Evolutionary conservation across 2,888 invertebrate genomes (phyloP), one percentile per base, ranked within the genome.

Genomic region (Apotomis capreana): DNA sequence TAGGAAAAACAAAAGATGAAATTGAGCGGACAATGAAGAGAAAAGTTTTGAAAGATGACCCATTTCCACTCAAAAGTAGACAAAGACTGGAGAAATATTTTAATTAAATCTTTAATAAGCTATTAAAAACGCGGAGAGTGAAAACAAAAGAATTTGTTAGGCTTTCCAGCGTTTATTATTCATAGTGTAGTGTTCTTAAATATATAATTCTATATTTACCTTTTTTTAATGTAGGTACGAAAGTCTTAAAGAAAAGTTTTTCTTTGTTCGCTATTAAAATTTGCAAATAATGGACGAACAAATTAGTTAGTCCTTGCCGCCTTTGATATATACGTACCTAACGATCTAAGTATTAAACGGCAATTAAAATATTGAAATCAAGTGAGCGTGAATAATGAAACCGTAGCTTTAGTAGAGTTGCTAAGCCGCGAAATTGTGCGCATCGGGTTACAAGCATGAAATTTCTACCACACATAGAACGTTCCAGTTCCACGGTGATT

Each of bases 101-200:
- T 68, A 72, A 72, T 72, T 72, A 72, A 72, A 72, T 68, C 57
- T 68, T 72, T 63, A 72, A 72, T 70, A 70, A 52, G 68, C 68
- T 13, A 68, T 59, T 44, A 71, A 40, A 58, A 64, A 55, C 36
- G 46, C 46, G 40, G 46, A 63, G 57, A 49, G n/a, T n/a, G 63
- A 44, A 64, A 58, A 70, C 58, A 52, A 59, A 70, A 64, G 63
- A 64, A 59, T 58, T n/a, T 57, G 49, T 61, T 40, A 36, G 63
- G 69, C 58, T 62, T 62, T 62, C 51, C 3, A 67, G 51, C 58
- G 37, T 59, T 67, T 57, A 57, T 57, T 65, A 57, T 65, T 65
- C 65, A 36, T 65, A 65, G 55, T 57, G 44, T 65, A n/a, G 61
- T 49, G 49, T 61, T 63, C 40, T 63, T 54, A n/a, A n/a, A n/a